Evolutionary conservation across 2,797 vertebrate species (phyloP).

Genomic region (Cossypha heuglini): DNA sequence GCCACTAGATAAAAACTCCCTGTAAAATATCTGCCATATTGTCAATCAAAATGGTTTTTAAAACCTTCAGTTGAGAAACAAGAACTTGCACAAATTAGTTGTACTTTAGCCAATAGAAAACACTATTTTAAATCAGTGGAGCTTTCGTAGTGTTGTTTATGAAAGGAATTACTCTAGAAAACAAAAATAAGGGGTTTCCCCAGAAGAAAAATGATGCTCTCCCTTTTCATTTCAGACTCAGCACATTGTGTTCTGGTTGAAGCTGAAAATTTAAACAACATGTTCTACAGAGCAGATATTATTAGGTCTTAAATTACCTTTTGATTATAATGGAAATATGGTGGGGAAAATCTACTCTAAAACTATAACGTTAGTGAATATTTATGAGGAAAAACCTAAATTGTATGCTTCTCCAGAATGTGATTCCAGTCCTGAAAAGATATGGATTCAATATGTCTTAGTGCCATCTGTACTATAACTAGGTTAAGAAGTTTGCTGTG

Average conservation of each 20-base stretch:
- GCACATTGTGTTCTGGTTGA: neutral
- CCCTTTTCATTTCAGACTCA: neutral
- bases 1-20: neutral
- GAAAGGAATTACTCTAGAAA: neutral
- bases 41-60: neutral
- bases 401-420: neutral
- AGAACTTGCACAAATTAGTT: neutral
- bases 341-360: neutral
- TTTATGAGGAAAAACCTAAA: neutral
- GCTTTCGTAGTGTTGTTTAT: fast-evolving
- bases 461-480: neutral
- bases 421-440: neutral
- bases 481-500: neutral
- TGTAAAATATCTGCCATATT: neutral
- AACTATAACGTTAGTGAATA: neutral
- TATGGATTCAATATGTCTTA: neutral
- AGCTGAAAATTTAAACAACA: neutral
- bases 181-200: neutral
- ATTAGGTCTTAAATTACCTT: neutral
- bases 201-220: neutral
- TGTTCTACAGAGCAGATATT: neutral
- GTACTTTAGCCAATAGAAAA: neutral
- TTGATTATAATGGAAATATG: neutral
- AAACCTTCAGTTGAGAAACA: fast-evolving
- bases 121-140: neutral